A percentile compares a stretch with the other conserved stretches of the same genome.
Evolutionary conservation across 53 echinoderm and acorn worm species (phyloP).

Genomic region (Paracentrotus lividus): DNA sequence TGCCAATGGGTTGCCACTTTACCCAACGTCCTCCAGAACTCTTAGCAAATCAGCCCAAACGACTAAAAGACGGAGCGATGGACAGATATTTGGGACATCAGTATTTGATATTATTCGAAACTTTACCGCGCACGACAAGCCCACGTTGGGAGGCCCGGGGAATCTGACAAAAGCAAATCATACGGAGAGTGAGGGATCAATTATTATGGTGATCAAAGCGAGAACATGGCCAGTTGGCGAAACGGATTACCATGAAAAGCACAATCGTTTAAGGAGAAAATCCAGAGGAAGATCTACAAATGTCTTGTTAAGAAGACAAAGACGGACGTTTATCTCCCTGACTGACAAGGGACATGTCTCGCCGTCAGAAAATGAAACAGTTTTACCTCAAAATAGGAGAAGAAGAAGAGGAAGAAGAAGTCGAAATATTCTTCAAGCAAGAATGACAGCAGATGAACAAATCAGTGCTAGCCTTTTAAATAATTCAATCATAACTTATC

Average conservation of each 20-base stretch:
- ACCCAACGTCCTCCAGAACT: background rate
- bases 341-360: background rate
- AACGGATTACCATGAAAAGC: background rate
- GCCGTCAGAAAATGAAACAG: background rate
- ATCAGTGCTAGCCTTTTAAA: conserved; percentile 31
- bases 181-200: background rate
- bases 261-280: background rate
- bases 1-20: conserved; percentile 16
- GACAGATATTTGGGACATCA: background rate
- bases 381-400: background rate
- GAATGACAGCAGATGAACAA: background rate
- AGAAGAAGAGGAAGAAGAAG: conserved; percentile 23
- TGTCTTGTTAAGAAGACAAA: background rate
- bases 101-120: background rate
- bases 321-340: background rate
- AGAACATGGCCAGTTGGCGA: background rate
- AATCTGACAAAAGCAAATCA: background rate
- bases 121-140: background rate
- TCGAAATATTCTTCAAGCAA: background rate
- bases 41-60: background rate
- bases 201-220: background rate
- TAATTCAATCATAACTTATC: conserved; percentile 30
- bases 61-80: background rate
- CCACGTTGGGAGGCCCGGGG: background rate
- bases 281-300: background rate